phyloP scores from a whole-genome alignment of 2,113 vertebrate species.

The Esox niger region DNA sequence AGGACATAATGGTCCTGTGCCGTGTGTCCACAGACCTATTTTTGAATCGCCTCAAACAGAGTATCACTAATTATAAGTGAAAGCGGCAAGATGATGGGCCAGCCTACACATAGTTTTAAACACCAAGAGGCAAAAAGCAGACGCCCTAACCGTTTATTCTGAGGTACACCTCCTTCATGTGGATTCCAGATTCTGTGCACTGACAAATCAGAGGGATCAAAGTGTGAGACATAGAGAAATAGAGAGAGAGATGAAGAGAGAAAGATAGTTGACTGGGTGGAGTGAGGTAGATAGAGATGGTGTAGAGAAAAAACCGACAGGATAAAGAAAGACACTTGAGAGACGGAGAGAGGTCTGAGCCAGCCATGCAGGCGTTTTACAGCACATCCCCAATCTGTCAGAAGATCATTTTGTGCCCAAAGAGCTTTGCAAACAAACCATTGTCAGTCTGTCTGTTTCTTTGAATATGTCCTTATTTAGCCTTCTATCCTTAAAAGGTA shows the following conservation, averaged over 20 bases:
- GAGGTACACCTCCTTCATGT: neutral
- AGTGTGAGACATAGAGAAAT: conserved; percentile 2
- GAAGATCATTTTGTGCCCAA: conserved; percentile 39
- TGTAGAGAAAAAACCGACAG: neutral
- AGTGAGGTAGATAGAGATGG: conserved; percentile 21
- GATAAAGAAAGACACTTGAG: neutral
- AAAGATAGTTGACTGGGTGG: neutral
- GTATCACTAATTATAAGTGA: conserved; percentile 35
- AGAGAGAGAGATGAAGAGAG: neutral
- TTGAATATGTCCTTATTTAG: conserved; percentile 57
- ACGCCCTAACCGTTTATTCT: neutral
- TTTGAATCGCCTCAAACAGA: conserved; percentile 19
- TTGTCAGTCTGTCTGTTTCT: conserved; percentile 30
- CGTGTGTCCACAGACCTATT: conserved; percentile 19
- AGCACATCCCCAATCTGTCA: conserved; percentile 56
- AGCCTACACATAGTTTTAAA: conserved; percentile 40
- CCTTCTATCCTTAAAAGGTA: conserved; percentile 48
- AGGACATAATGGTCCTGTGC: neutral
- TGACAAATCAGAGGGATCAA: neutral
- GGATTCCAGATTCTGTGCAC: conserved; percentile 24
- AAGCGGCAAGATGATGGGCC: conserved; percentile 32
- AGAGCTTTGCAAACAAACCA: conserved; percentile 28
- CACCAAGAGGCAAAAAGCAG: conserved; percentile 46
- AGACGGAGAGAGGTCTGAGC: conserved; percentile 10
- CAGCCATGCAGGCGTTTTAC: no score